A percentile compares a stretch with the other conserved stretches of the same genome.
phyloP scores from a whole-genome alignment of 1,140 invertebrate genomes.

The Drosophila navojoa region DNA sequence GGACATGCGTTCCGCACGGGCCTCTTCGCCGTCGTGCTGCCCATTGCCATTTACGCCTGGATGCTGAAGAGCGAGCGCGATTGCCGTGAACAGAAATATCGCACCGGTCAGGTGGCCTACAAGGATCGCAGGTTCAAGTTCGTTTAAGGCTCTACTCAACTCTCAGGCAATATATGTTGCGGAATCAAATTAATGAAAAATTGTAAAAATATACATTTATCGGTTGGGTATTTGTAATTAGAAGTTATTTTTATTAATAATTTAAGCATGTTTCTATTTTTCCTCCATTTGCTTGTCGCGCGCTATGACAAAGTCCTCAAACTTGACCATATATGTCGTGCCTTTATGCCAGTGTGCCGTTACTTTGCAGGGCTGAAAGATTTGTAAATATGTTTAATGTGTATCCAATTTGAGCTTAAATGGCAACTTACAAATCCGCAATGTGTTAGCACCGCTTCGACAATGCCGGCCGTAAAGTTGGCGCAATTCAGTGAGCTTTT shows the following conservation, averaged over 20 bases:
- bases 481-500: slow-evolving; percentile 99
- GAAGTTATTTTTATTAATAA: slow-evolving; percentile 1
- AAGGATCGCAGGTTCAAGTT: slow-evolving; percentile 88
- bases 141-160: slow-evolving; percentile 66
- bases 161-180: slow-evolving; percentile 20
- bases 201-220: slow-evolving; percentile 29
- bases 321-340: slow-evolving; percentile 99
- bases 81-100: slow-evolving; percentile 85
- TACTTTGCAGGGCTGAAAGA: slow-evolving; percentile 95
- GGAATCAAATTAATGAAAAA: slow-evolving; percentile 55
- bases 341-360: slow-evolving; percentile 99
- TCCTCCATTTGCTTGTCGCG: slow-evolving; percentile 97
- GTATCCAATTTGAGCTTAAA: slow-evolving; percentile 59
- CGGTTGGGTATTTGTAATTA: background rate
- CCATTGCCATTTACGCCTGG: slow-evolving; percentile 86
- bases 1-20: slow-evolving; percentile 85
- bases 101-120: slow-evolving; percentile 89
- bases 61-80: slow-evolving; percentile 85
- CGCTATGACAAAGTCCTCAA: slow-evolving; percentile 96
- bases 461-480: slow-evolving; percentile 98
- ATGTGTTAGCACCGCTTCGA: slow-evolving; percentile 96
- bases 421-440: slow-evolving; percentile 95
- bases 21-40: slow-evolving; percentile 85
- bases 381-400: slow-evolving; percentile 30
- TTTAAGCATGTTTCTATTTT: slow-evolving; percentile 83